Evolutionary conservation across 2,797 vertebrate genomes (phyloP), one percentile per base, ranked within the genome.

Genomic region (Clarias laeviceps): DNA sequence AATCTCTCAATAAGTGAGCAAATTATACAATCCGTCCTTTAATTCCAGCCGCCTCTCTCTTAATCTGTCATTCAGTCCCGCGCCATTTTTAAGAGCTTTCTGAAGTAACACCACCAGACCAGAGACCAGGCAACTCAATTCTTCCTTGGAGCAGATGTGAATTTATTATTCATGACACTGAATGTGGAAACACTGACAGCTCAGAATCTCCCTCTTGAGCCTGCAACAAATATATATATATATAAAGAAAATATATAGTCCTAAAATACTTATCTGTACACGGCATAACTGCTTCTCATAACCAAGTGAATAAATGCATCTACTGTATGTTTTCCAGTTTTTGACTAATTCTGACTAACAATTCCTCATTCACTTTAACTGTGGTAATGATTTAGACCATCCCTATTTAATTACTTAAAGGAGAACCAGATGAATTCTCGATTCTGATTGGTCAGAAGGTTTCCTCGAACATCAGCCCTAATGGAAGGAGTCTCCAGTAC

Each of bases 121-220:
- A 20, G 64, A 29, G 45, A 54, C 62, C 37, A 20, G 64, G 70
- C 65, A 68, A 56, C 80, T 34, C 65, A 1, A 29, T 9, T 70
- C 64, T 32, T 82, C 40, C 37, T 27, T 29, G 79, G 79, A 66
- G 62, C 61, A 24, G 40, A 80, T 66, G 79, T 32, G 62, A 66
- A 81, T 81, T 66, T 22, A 81, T 81, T 66, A 81, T 81, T 81
- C 79, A 81, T 66, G 79, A 81, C 40, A 54, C 62, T 45, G 79
- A 66, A 54, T 81, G 79, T 81, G 79, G 20, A 81, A 81, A 66
- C 40, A 80, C 17, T 29, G 62, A 81, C 62, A 20, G 78, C 62
- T 65, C n/a, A 27, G 40, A 65, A 14, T 54, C 40, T 29, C 78
- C 62, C 8, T 65, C 62, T 50, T 1, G 40, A 66, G n/a, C 40